Evolutionary conservation across 2,888 invertebrate genomes (phyloP).

Genomic region (Colletes collaris): DNA sequence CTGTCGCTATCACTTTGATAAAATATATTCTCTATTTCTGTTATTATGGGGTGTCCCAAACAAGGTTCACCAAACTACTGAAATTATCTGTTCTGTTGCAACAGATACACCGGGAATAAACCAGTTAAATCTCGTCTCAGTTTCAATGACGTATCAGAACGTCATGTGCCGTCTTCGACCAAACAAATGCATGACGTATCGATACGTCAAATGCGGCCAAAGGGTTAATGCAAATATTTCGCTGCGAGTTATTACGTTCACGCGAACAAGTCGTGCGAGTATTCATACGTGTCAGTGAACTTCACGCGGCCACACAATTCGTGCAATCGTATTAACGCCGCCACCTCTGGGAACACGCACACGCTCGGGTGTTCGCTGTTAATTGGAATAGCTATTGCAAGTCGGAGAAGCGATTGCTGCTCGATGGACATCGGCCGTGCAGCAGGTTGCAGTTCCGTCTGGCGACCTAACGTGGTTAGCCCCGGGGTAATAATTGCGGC

Average conservation of each 20-base stretch:
- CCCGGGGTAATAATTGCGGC: slow-evolving; percentile 63
- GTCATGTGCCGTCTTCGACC: too few species aligned
- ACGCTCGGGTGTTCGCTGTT: slow-evolving; percentile 33
- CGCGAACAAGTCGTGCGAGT: not conserved
- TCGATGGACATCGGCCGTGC: slow-evolving; percentile 16
- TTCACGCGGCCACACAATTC: not conserved
- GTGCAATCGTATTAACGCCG: not conserved
- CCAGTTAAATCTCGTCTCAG: too few species aligned
- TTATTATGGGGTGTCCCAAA: too few species aligned
- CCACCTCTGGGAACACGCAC: not conserved
- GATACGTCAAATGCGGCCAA: too few species aligned
- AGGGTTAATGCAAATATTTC: not conserved
- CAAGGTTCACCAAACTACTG: too few species aligned
- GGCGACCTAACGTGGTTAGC: slow-evolving; percentile 63
- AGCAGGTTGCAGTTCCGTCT: slow-evolving; percentile 50
- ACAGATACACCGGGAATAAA: too few species aligned
- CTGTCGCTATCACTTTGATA: too few species aligned
- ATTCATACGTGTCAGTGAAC: slow-evolving; percentile 5
- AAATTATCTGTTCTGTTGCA: too few species aligned
- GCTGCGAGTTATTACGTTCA: not conserved
- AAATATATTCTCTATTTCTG: too few species aligned
- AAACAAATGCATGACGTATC: too few species aligned
- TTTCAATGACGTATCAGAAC: too few species aligned
- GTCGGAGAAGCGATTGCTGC: slow-evolving; percentile 32
- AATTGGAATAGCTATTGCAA: slow-evolving; percentile 51